Base-by-base conservation (phyloP, 1,140 invertebrate species). In the Calycopis cecrops region DNA sequence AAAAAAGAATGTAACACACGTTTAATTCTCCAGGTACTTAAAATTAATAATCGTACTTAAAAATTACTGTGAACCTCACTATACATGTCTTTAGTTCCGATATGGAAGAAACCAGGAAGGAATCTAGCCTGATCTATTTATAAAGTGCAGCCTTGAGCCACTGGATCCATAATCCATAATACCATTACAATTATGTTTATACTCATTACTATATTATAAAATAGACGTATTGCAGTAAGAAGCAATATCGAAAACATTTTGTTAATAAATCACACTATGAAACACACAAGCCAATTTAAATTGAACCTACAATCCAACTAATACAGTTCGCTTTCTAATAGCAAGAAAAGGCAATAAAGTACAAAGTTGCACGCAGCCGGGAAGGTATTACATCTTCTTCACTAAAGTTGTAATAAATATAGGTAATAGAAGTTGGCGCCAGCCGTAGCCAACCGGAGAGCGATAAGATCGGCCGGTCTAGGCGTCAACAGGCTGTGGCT, bases 191-290 rank as follows among this genome's bases (percentile, higher is more conserved):
- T 28, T 28, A 28, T 28, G 2, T 28, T 3, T 2, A 28, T 28
- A 28, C 21, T 28, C 21, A 28, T 28, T 28, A 28, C 21, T 28
- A 28, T 28, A 28, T n/a, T 28, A 28, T 28, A 28, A 28, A 28
- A 28, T 28, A 44, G 17, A 44, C 69, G 76, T 68, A 76, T 79
- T 84, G 80, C 82, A 82, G 81, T 80, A 77, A 82, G 73, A 76
- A 75, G 79, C 79, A 76, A 76, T 80, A 72, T 72, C 70, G 76
- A 71, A 82, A 79, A 74, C 74, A 81, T 80, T 76, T 73, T 69
- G 69, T 78, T n/a, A 82, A 80, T 76, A 79, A 74, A 78, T 62
- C 59, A 66, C 71, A 77, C 77, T 79, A 77, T 79, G 16, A 44
- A 44, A 76, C 79, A 79, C 69, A 72, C 71, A 33, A 55, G 52